phyloP scores from a whole-genome alignment of 2,888 invertebrate species.

The Tetragonisca angustula region DNA sequence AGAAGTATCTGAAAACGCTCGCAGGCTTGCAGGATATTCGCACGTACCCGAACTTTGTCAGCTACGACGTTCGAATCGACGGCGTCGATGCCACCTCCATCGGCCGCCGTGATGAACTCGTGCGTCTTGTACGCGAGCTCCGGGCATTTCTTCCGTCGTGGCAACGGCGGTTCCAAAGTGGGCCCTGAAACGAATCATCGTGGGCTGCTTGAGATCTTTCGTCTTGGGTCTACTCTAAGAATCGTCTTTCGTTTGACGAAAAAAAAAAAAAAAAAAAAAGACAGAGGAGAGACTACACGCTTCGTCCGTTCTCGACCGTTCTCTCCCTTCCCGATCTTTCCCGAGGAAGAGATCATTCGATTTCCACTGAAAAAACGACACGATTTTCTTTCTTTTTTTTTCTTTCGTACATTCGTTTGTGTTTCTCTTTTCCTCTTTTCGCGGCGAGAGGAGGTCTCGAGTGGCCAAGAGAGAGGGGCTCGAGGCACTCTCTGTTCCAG shows the following conservation, averaged over 20 bases:
- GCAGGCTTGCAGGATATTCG: not conserved
- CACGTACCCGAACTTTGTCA: conserved; percentile 88
- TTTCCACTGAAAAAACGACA: not conserved
- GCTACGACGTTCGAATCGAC: conserved; percentile 86
- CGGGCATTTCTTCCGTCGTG: conserved; percentile 94
- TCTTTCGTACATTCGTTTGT: not conserved
- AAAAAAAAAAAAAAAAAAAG: not conserved
- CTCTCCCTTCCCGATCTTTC: too few relatives aligned
- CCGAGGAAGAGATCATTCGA: not conserved
- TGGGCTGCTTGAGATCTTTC: not conserved
- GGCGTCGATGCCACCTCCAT: conserved; percentile 86
- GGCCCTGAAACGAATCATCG: conserved; percentile 80
- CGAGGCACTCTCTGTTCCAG: conserved; percentile 9
- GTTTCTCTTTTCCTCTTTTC: not conserved
- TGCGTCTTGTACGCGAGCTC: conserved; percentile 94
- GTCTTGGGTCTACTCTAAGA: not conserved
- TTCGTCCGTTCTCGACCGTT: conserved; percentile 34
- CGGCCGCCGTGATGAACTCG: conserved; percentile 89
- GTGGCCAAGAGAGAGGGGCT: not conserved
- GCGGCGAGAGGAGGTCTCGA: conserved; percentile 5
- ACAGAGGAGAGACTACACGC: not conserved
- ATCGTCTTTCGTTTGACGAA: not conserved
- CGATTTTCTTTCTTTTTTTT: not conserved
- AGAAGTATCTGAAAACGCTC: not conserved
- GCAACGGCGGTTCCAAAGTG: conserved; percentile 92